Conservation (phyloP, 2,113 vertebrate species). For the Dryoscopus gambensis region DNA sequence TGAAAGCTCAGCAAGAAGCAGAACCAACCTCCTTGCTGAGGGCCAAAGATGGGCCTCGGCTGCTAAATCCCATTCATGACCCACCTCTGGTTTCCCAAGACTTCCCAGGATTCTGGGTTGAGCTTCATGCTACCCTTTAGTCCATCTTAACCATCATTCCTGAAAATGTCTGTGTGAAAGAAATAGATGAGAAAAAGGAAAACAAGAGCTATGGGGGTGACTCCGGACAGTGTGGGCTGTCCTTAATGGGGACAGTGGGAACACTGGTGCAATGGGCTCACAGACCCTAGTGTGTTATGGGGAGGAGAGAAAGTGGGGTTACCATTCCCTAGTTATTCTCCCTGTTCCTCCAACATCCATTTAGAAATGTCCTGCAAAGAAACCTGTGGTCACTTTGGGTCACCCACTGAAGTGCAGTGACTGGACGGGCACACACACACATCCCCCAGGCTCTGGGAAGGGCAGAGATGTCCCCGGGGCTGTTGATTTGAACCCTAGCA, state of each 20-base stretch:
- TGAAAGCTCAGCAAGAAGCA: not conserved
- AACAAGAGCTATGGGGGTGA: not conserved
- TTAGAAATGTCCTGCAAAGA: not conserved
- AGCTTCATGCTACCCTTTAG: not conserved
- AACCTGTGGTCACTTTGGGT: not conserved
- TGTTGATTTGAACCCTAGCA: not conserved
- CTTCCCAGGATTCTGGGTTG: not conserved
- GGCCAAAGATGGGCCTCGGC: not conserved
- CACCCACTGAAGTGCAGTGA: not conserved
- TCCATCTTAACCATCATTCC: not conserved
- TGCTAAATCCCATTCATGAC: not conserved
- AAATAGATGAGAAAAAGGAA: not conserved
- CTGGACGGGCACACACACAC: not conserved
- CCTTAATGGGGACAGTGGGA: not conserved
- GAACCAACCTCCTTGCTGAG: not conserved
- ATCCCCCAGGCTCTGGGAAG: not conserved
- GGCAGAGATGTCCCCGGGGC: not conserved
- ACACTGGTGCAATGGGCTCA: not conserved
- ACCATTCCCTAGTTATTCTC: not conserved
- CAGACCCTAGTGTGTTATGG: fast-evolving
- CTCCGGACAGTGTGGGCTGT: not conserved
- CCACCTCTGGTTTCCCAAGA: not conserved
- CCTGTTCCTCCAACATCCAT: not conserved
- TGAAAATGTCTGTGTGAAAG: not conserved
- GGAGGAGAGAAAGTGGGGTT: not conserved